Conservation (phyloP, 1,140 invertebrate genomes). For the Planococcus citri region DNA sequence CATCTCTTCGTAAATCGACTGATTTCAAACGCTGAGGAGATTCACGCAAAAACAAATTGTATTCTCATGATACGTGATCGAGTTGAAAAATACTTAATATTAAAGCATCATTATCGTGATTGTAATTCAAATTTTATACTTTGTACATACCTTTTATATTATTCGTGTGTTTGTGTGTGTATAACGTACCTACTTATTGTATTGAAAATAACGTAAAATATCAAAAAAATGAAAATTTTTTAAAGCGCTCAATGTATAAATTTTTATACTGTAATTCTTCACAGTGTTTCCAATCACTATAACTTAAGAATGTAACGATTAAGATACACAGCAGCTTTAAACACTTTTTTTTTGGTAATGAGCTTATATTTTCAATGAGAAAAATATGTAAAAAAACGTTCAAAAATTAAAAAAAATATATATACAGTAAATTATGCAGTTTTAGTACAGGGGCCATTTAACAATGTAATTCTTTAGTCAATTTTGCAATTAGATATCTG, state of each 20-base stretch:
- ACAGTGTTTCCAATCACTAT: background rate
- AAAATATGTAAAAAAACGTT: background rate
- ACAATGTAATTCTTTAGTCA: background rate
- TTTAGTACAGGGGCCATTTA: background rate
- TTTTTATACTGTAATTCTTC: constrained; percentile 5
- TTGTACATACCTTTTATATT: constrained; percentile 11
- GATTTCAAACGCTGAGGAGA: background rate
- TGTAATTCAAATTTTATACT: constrained; percentile 4
- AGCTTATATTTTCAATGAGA: constrained; percentile 15
- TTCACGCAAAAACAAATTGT: background rate
- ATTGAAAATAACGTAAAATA: background rate
- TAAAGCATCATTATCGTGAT: background rate
- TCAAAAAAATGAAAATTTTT: background rate
- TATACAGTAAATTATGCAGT: no score
- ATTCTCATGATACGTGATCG: background rate
- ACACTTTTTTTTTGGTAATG: background rate
- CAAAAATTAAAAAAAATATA: no score
- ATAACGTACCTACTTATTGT: background rate
- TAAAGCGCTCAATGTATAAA: background rate
- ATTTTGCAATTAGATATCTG: constrained; percentile 11
- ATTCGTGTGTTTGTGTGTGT: background rate
- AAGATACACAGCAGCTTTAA: constrained; percentile 9
- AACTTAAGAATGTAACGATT: background rate
- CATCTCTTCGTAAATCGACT: background rate
- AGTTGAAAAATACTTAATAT: background rate